Evolutionary conservation across 2,113 vertebrate genomes (phyloP).

Genomic region (Numida meleagris): DNA sequence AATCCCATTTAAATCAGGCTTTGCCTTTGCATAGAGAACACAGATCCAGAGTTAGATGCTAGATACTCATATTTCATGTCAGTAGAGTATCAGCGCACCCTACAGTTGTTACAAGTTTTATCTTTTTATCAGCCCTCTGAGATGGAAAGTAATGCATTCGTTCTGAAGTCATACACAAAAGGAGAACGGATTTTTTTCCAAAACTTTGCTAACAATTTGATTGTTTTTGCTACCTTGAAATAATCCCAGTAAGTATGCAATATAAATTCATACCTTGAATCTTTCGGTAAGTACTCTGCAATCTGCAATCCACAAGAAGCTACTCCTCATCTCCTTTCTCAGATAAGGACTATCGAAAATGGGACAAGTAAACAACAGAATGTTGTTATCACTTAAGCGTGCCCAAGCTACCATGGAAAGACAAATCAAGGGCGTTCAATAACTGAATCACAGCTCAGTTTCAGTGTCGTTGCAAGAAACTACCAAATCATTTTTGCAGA

Average conservation of each 20-base stretch:
- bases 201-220: background rate
- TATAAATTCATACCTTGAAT: background rate
- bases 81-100: background rate
- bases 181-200: background rate
- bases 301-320: background rate
- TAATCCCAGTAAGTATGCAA: background rate
- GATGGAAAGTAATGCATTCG: background rate
- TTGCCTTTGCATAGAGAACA: background rate
- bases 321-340: background rate
- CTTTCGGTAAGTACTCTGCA: background rate
- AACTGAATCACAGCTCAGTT: background rate
- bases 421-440: background rate
- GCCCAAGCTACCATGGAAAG: background rate
- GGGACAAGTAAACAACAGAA: background rate
- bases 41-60: background rate
- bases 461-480: background rate
- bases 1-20: slow-evolving; percentile 37
- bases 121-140: background rate
- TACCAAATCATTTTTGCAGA: background rate
- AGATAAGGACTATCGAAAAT: background rate
- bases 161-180: background rate
- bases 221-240: background rate
- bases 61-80: background rate
- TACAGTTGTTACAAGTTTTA: background rate
- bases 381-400: too few relatives aligned